A percentile compares a stretch with the other conserved stretches of the same genome.
These are phyloP conservation scores for Pristionchus entomophagus DNA, from an alignment of 2,888 invertebrate genomes.

Conservation along the genomic window DNA sequence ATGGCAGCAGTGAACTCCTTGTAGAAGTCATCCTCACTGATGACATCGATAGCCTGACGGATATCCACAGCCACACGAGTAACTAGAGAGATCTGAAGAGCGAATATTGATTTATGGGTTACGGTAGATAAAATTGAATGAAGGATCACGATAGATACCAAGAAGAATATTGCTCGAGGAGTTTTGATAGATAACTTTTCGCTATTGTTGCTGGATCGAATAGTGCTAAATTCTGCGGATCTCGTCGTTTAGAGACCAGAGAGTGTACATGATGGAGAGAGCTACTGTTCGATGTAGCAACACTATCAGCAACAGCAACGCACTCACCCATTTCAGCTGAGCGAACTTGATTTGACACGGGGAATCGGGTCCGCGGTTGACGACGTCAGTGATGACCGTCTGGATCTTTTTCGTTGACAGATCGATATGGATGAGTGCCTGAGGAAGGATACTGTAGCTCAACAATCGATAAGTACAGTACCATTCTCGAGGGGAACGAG, in stretches of 20 bases:
- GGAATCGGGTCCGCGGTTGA: constrained; percentile 54
- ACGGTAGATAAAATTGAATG: not conserved
- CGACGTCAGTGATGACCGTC: constrained; percentile 57
- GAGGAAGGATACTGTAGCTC: constrained; percentile 19
- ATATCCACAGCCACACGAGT: constrained; percentile 46
- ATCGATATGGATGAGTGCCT: constrained; percentile 62
- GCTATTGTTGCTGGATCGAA: too few species aligned
- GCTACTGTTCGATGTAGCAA: too few species aligned
- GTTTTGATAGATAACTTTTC: too few species aligned
- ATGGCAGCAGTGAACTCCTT: constrained; percentile 58
- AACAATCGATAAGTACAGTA: constrained; percentile 1
- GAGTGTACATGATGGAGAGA: too few species aligned
- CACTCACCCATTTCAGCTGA: constrained; percentile 44
- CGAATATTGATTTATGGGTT: not conserved
- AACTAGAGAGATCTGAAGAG: constrained; percentile 36
- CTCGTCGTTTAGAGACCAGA: too few species aligned
- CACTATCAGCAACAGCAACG: too few species aligned
- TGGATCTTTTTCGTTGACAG: constrained; percentile 54
- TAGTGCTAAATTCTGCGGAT: too few species aligned
- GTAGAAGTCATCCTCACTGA: constrained; percentile 56
- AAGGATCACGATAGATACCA: too few species aligned
- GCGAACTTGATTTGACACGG: constrained; percentile 49
- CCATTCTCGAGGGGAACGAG: constrained; percentile 58
- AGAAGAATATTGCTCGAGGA: too few species aligned
- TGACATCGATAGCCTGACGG: constrained; percentile 44